These are phyloP conservation scores for Oithona nana DNA, from an alignment of 2,888 invertebrate genomes.

Conservation along the genomic window DNA sequence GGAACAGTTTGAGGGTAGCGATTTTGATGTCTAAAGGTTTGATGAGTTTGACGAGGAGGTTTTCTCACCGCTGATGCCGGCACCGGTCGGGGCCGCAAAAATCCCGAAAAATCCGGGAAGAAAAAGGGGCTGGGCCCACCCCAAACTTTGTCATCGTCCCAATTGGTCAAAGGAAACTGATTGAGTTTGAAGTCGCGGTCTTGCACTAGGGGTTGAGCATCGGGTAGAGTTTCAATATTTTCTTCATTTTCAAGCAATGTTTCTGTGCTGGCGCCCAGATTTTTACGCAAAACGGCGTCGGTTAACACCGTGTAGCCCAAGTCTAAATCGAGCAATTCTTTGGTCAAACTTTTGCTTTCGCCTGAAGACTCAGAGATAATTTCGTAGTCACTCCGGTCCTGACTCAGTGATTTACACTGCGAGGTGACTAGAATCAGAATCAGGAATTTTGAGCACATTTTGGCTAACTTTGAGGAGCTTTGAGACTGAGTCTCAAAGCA, in stretches of 20 bases:
- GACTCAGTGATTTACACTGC: too few relatives aligned
- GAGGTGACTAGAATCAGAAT: too few relatives aligned
- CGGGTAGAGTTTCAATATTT: not conserved
- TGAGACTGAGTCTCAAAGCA: not conserved
- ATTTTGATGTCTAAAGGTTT: not conserved
- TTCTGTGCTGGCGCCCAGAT: not conserved
- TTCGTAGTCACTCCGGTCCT: too few relatives aligned
- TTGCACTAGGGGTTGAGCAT: not conserved
- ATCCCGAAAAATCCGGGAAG: not conserved
- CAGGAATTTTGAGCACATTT: too few relatives aligned
- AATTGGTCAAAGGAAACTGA: not conserved
- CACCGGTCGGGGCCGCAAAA: not conserved
- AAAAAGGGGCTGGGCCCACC: not conserved
- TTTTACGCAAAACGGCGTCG: not conserved
- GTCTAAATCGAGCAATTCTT: not conserved
- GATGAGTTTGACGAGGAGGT: not conserved
- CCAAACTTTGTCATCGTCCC: not conserved
- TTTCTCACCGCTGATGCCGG: not conserved
- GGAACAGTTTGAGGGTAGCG: not conserved
- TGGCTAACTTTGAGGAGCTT: not conserved
- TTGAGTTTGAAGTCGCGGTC: too few relatives aligned
- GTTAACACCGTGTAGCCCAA: slow-evolving; percentile 12
- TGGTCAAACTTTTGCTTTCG: not conserved
- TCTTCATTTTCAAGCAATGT: not conserved
- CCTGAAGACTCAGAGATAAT: too few relatives aligned